Evolutionary conservation across 2,888 invertebrate genomes (phyloP).

Genomic region (Venustoraphidia nigricollis): DNA sequence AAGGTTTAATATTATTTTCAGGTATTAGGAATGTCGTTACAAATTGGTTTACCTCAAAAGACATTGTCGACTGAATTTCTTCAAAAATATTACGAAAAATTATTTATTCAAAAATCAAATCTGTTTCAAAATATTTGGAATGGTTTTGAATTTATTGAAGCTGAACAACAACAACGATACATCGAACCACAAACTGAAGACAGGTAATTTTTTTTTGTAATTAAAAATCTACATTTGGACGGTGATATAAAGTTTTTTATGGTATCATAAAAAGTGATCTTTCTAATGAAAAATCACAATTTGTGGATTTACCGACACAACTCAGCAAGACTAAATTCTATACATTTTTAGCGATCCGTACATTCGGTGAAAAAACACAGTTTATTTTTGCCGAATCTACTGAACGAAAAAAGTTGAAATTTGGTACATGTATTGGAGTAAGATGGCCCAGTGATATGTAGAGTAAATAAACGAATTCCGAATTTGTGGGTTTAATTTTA

Average conservation of each 20-base stretch:
- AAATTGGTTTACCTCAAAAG: conserved; percentile 28
- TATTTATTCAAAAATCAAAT: conserved; percentile 31
- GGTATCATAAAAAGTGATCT: too few species aligned
- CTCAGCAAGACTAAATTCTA: too few species aligned
- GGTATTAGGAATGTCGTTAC: conserved; percentile 28
- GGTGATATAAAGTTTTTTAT: not conserved
- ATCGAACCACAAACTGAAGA: conserved; percentile 23
- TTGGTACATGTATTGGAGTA: too few species aligned
- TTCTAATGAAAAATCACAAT: too few species aligned
- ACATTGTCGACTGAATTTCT: conserved; percentile 22
- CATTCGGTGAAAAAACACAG: too few species aligned
- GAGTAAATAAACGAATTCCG: too few species aligned
- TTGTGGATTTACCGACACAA: too few species aligned
- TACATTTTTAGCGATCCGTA: too few species aligned
- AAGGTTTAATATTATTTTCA: conserved; percentile 14
- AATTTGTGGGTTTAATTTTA: too few species aligned
- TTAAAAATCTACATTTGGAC: not conserved
- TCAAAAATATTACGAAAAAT: conserved; percentile 26
- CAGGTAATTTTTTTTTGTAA: conserved; percentile 13
- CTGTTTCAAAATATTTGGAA: conserved; percentile 34
- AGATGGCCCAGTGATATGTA: too few species aligned
- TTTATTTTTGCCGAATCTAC: too few species aligned
- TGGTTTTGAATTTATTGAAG: conserved; percentile 28
- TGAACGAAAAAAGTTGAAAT: too few species aligned
- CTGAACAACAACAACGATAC: conserved; percentile 25